Evolutionary conservation across 2,888 invertebrate species (phyloP), one percentile per base, ranked within the genome.

Genomic region (Synanthedon tipuliformis): DNA sequence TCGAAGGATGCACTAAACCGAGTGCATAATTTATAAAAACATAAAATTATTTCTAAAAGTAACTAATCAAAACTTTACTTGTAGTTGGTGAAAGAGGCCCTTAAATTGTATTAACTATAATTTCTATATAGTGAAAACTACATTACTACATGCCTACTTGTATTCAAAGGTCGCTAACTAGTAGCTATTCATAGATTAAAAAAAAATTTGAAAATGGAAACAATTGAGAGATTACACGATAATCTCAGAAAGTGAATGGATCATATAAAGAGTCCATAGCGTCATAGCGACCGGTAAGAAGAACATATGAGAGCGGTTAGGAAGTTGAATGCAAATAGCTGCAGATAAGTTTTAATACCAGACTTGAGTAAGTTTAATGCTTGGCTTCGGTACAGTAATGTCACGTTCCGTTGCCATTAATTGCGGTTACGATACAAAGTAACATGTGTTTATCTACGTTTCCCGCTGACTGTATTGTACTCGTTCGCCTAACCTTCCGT

Each of bases 331-430:
- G 81, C 81, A 84, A 83, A 82, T 81, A 78, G 75, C 81, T 75
- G 71, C 75, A 83, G 85, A 86, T 85, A 86, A 85, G 80, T 84
- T 83, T 84, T 86, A 87, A 87, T 87, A 79, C 75, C 68, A 64
- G 78, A 75, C 73, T 75, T 61, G 74, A 64, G 73, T 65, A 68
- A 67, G 71, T 75, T 71, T 82, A 87, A 87, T 86, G 79, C 69
- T 65, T 66, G 73, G 79, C 82, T 84, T 78, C 78, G 76, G 69
- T 75, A 70, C 68, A 73, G 83, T 86, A 83, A 86, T 83, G 85
- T 85, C 86, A 86, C 86, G 86, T 86, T 83, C 78, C 75, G 77
- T 78, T 77, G 76, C 74, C 78, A 84, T 86, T 86, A 85, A 84
- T 84, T 78, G 81, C 79, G 66, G 63, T 62, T 63, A 65, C 71